A percentile compares a stretch with the other conserved stretches of the same genome.
These are phyloP conservation scores for Drosophila pseudotakahashii DNA, from an alignment of 2,888 invertebrate species.

Conservation along the genomic window DNA sequence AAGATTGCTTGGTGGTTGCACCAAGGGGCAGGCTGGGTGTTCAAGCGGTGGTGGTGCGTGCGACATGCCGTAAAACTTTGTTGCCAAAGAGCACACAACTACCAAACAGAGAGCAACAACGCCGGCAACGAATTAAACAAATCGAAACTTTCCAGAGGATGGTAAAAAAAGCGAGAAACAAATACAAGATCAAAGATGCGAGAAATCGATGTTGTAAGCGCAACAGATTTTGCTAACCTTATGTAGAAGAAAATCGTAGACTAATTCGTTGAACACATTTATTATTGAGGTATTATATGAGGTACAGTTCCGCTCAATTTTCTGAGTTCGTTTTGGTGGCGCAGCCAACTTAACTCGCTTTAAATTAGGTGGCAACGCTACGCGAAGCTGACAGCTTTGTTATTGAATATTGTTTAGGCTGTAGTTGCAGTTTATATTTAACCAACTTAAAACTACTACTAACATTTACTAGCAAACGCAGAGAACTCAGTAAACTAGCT, in stretches of 20 bases:
- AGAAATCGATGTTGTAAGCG: conserved; percentile 10
- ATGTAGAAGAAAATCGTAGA: too few relatives aligned
- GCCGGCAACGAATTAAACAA: conserved; percentile 68
- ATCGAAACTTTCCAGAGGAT: conserved; percentile 55
- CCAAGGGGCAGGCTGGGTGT: not conserved
- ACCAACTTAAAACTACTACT: not conserved
- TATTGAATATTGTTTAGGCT: not conserved
- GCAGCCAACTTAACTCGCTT: not conserved
- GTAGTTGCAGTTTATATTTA: not conserved
- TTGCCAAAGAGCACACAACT: conserved; percentile 64
- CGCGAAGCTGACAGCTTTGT: too few relatives aligned
- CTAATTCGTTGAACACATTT: too few relatives aligned
- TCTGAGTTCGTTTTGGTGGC: not conserved
- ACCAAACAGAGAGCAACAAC: conserved; percentile 22
- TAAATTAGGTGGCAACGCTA: not conserved
- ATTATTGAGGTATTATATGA: not conserved
- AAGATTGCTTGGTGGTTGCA: not conserved
- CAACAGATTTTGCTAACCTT: not conserved
- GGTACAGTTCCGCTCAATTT: not conserved
- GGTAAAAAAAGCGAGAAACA: not conserved
- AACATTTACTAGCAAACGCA: not conserved
- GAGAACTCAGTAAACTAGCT: conserved; percentile 33
- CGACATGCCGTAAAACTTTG: conserved; percentile 69
- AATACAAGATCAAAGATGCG: conserved; percentile 15
- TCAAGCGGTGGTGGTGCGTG: conserved; percentile 36